Evolutionary conservation across 2,797 vertebrate genomes (phyloP).

Genomic region (Gobio occitaniae): DNA sequence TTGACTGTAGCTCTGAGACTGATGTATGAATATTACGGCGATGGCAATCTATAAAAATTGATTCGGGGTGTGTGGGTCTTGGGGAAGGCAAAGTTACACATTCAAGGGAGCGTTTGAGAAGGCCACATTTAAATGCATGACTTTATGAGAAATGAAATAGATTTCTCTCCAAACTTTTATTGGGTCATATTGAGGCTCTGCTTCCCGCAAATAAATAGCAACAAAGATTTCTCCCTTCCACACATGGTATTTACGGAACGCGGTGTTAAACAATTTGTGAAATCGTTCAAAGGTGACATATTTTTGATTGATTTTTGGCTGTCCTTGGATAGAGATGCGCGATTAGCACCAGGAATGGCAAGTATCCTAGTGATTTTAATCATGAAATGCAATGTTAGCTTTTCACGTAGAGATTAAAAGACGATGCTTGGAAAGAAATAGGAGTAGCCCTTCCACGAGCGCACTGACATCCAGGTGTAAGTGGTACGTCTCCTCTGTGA

Average conservation of each 20-base stretch:
- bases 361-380: constrained; percentile 59
- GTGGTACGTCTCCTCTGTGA: constrained; percentile 4
- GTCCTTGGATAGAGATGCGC: constrained; percentile 44
- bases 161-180: constrained; percentile 42
- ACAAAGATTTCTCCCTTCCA: constrained; percentile 31
- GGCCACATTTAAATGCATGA: constrained; percentile 56
- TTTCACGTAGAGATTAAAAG: constrained; percentile 53
- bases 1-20: constrained; percentile 33
- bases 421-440: constrained; percentile 23
- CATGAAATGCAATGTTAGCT: constrained; percentile 49
- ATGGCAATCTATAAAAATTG: constrained; percentile 52
- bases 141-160: constrained; percentile 29
- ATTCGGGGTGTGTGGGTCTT: constrained; percentile 11
- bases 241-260: constrained; percentile 44
- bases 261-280: constrained; percentile 53
- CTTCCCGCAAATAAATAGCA: constrained; percentile 45
- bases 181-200: constrained; percentile 31
- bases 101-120: constrained; percentile 46
- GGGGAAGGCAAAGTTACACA: constrained; percentile 39
- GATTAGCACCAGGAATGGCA: constrained; percentile 45
- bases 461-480: background rate
- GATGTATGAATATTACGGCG: constrained; percentile 51
- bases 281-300: constrained; percentile 27
- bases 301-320: constrained; percentile 60
- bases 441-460: background rate